A percentile compares a stretch with the other conserved stretches of the same genome.
Evolutionary conservation across 2,113 vertebrate genomes (phyloP).

Genomic region (Lipotes vexillifer): DNA sequence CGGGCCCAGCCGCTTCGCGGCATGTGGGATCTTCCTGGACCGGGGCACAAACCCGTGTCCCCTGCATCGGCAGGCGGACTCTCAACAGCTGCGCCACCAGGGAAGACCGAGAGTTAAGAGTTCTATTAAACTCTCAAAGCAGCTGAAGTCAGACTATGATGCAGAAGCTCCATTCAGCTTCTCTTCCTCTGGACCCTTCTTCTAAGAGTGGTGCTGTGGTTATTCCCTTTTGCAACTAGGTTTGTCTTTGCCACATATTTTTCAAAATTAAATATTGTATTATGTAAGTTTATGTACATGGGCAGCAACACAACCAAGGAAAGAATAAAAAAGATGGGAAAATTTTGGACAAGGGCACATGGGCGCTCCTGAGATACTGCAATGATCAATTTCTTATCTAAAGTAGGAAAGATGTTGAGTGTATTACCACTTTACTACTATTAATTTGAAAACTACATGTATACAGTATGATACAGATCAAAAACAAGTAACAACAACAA

Average conservation of each 20-base stretch:
- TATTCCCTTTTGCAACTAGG: neutral
- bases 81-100: no score
- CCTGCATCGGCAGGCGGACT: no score
- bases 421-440: neutral
- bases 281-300: neutral
- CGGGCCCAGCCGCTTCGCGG: no score
- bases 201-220: neutral
- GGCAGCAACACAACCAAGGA: neutral
- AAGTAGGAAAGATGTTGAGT: neutral
- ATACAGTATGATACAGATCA: neutral
- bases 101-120: neutral
- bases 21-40: no score
- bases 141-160: neutral
- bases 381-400: neutral
- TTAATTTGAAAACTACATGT: neutral
- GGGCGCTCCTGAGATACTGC: neutral
- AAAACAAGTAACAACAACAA: neutral
- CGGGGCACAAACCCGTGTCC: fast-evolving
- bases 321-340: neutral
- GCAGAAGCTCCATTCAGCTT: neutral
- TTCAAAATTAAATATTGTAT: neutral
- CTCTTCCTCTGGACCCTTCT: neutral
- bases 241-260: neutral
- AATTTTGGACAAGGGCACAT: neutral
- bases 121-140: neutral